A percentile compares a stretch with the other conserved stretches of the same genome.
Evolutionary conservation across 1,140 invertebrate species (phyloP).

Genomic region (Drosophila sucinea): DNA sequence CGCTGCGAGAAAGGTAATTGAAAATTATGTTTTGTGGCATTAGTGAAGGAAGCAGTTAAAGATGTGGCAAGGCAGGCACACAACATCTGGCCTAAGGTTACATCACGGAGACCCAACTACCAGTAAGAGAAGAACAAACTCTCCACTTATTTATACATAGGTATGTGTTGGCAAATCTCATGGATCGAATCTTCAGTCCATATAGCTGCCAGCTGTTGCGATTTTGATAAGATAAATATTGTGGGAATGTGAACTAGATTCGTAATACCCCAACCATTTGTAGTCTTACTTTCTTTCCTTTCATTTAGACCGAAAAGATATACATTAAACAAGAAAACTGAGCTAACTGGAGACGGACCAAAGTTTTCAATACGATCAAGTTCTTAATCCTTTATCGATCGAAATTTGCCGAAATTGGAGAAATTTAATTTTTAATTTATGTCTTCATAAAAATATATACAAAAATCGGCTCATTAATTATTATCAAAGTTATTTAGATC

Average conservation of each 20-base stretch:
- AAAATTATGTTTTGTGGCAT: conserved; percentile 79
- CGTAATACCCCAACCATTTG: not conserved
- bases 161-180: not conserved
- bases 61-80: conserved; percentile 19
- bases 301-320: no score
- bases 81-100: conserved; percentile 53
- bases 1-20: conserved; percentile 80
- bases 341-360: no score
- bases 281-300: no score
- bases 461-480: no score
- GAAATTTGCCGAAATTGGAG: no score
- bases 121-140: not conserved
- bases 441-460: no score
- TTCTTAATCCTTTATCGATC: no score
- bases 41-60: conserved; percentile 47
- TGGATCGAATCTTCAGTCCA: not conserved
- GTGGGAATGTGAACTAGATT: conserved; percentile 11
- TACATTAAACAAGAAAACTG: no score
- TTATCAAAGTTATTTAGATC: no score
- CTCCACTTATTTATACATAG: not conserved
- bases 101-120: not conserved
- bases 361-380: no score
- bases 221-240: conserved; percentile 7
- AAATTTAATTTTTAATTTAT: no score
- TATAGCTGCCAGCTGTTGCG: not conserved